Base-by-base conservation (phyloP, 2,888 invertebrate genomes). In the Rotaria macrura region DNA sequence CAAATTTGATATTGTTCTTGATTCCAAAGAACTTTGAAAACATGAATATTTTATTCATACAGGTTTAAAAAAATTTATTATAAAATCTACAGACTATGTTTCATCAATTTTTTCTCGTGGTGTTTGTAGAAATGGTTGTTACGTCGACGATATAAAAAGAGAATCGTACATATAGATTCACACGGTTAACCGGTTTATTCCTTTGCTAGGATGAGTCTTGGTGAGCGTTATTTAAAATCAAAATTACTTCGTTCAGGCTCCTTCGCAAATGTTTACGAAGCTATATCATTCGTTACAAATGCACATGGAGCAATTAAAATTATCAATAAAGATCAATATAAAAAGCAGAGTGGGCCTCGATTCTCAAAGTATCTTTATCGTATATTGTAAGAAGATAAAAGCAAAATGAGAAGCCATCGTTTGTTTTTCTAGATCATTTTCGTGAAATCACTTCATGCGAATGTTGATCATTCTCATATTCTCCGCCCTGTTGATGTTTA, bases 51-150 rank as follows among this genome's bases (percentile, higher is more conserved):
- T 74, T 40, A 40, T 74, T 40, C 74, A 74, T 74, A 40, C 40
- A 74, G 40, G 74, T 74, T 74, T 40, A 29, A 74, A 74, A 74
- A 38, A 74, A 40, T 74, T 74, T 74, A 38, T 74, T 23, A 14
- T 57, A 5, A 29, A 57, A 57, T 57, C n/a, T 29, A 29, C 12
- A n/a, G 74, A 40, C 25, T 40, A 74, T 40, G 40, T 23, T 40
- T 10, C 40, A 38, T 25, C 38, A 40, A 74, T 74, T 29, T 40
- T 38, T 25, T 74, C 40, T 74, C 74, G 40, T 74, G 74, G 40
- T 74, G 40, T 74, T 74, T 40, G 74, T 40, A 38, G 74, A 74
- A 74, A 74, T 74, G 74, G 74, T 23, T 74, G 74, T 74, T 74
- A 40, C 40, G 25, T 74, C 23, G 74, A 74, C 25, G 74, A 40